Evolutionary conservation across 2,797 vertebrate species (phyloP).

Genomic region (Lacerta bilineata): DNA sequence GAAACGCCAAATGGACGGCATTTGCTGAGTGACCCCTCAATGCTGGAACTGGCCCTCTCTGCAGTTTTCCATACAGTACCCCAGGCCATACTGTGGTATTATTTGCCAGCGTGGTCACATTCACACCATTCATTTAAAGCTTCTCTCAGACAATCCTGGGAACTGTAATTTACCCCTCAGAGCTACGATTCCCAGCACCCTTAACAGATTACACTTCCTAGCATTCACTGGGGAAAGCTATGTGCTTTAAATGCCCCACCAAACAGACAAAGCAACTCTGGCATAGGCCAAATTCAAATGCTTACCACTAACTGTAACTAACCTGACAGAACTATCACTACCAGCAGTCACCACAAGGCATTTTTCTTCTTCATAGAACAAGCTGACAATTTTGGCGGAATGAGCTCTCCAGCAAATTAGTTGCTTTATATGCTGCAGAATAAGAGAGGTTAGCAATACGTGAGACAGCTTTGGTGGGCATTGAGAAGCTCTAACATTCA

Average conservation of each 20-base stretch:
- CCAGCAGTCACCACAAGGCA: conserved; percentile 77
- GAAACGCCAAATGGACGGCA: too few species aligned
- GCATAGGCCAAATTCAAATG: neutral
- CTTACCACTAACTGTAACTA: conserved; percentile 25
- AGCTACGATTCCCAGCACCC: too few species aligned
- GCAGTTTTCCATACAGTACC: neutral
- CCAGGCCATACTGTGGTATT: neutral
- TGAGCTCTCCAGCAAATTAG: conserved; percentile 78
- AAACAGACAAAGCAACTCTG: neutral
- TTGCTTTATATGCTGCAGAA: conserved; percentile 75
- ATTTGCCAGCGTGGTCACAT: neutral
- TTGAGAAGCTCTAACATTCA: neutral
- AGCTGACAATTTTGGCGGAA: conserved; percentile 70
- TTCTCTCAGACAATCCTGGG: too few species aligned
- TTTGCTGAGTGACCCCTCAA: neutral
- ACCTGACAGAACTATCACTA: conserved; percentile 80
- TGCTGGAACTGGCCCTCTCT: neutral
- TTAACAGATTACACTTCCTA: too few species aligned
- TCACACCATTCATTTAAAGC: too few species aligned
- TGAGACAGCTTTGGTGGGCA: neutral
- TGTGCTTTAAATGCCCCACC: neutral
- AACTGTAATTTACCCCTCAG: too few species aligned
- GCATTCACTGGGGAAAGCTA: neutral
- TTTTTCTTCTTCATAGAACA: conserved; percentile 74
- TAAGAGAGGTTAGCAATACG: conserved; percentile 23